Evolutionary conservation across 2,113 vertebrate genomes (phyloP).

Genomic region (Phaetusa simplex): DNA sequence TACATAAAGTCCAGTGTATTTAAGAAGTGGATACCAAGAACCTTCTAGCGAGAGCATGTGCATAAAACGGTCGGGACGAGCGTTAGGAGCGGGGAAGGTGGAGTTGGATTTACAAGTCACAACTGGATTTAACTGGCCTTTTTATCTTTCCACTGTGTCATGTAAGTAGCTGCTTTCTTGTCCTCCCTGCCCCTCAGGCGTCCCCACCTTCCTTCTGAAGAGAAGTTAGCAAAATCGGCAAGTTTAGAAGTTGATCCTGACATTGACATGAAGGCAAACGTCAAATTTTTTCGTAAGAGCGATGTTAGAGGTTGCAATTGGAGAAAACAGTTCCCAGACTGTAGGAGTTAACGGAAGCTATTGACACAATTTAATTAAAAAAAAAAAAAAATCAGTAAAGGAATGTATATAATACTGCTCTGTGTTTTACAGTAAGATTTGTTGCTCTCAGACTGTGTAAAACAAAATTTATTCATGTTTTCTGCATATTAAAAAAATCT

Average conservation of each 20-base stretch:
- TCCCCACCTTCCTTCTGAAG: constrained; percentile 68
- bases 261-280: constrained; percentile 71
- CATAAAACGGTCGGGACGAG: constrained; percentile 20
- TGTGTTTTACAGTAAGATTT: constrained; percentile 89
- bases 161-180: constrained; percentile 81
- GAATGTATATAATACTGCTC: constrained; percentile 89
- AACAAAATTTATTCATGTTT: constrained; percentile 91
- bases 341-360: constrained; percentile 80
- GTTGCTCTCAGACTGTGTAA: constrained; percentile 90
- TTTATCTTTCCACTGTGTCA: constrained; percentile 77
- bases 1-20: constrained; percentile 52
- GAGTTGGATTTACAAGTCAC: constrained; percentile 72
- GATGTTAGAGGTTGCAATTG: constrained; percentile 71
- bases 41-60: constrained; percentile 51
- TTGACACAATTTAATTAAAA: constrained; percentile 71
- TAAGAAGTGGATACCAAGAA: constrained; percentile 29
- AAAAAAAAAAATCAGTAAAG: constrained; percentile 76
- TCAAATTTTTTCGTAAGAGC: constrained; percentile 48
- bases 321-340: constrained; percentile 73
- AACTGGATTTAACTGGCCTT: constrained; percentile 72
- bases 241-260: constrained; percentile 60
- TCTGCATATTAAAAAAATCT: constrained; percentile 90
- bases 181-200: constrained; percentile 69
- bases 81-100: not conserved
- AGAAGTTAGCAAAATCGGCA: constrained; percentile 67